Percentiles rank a stretch among this genome's conserved stretches.
Evolutionary conservation across 1,140 invertebrate species (phyloP).

Genomic region (Cecropterus lyciades): DNA sequence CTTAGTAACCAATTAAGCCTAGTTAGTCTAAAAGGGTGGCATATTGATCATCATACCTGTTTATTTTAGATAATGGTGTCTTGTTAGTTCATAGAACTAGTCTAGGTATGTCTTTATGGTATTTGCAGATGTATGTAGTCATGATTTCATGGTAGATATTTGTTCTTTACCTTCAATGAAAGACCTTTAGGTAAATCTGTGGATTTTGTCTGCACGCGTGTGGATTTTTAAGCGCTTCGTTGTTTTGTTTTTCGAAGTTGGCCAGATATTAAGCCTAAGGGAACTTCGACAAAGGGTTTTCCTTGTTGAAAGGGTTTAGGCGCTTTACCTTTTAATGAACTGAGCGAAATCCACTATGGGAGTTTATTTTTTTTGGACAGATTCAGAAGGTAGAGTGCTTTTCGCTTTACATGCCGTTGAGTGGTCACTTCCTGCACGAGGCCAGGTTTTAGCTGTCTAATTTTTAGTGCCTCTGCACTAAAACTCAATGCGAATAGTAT

Average conservation of each 20-base stretch:
- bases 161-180: too few species aligned
- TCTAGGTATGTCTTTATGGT: too few species aligned
- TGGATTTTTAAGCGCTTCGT: slow-evolving; percentile 9
- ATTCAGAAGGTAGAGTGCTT: slow-evolving; percentile 19
- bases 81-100: too few species aligned
- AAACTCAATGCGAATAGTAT: background rate
- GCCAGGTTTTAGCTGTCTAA: background rate
- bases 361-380: slow-evolving; percentile 11
- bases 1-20: too few species aligned
- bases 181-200: too few species aligned
- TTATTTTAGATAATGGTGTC: too few species aligned
- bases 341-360: slow-evolving; percentile 22
- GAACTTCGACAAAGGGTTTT: slow-evolving; percentile 30
- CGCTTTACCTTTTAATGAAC: slow-evolving; percentile 30
- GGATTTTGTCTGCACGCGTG: background rate
- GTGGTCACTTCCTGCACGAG: slow-evolving; percentile 9
- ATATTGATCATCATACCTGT: too few species aligned
- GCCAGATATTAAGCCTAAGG: slow-evolving; percentile 30
- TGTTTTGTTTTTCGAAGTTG: slow-evolving; percentile 8
- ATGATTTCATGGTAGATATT: too few species aligned
- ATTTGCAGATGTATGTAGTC: too few species aligned
- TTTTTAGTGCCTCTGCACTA: background rate
- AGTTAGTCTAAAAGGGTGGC: too few species aligned
- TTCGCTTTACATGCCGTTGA: slow-evolving; percentile 22
- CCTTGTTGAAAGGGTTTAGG: slow-evolving; percentile 27